phyloP scores from a whole-genome alignment of 2,797 vertebrate genomes.

The Cetoscarus ocellatus region DNA sequence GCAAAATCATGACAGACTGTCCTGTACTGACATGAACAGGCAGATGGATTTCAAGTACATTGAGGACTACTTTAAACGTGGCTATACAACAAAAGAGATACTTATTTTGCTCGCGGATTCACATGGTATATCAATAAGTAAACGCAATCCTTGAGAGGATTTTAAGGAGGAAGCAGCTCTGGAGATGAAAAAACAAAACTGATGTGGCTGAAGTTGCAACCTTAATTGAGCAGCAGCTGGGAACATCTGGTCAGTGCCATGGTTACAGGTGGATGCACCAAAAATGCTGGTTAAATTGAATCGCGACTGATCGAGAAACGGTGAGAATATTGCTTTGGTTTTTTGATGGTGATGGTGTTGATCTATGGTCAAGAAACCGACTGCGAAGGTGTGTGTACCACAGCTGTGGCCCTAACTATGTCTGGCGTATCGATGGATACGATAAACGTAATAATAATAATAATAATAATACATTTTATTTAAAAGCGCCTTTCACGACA shows the following conservation, averaged over 20 bases:
- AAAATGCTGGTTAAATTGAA: constrained; percentile 7
- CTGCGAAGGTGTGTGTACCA: too few species aligned
- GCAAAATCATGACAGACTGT: too few species aligned
- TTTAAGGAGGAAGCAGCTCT: constrained; percentile 1
- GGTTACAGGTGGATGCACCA: constrained; percentile 12
- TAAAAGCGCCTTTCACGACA: too few species aligned
- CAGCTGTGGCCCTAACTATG: too few species aligned
- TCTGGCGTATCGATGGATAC: too few species aligned
- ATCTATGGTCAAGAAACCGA: too few species aligned
- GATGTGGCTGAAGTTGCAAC: neutral
- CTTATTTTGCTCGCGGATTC: constrained; percentile 3
- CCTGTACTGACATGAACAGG: too few species aligned
- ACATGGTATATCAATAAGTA: neutral
- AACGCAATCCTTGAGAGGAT: neutral
- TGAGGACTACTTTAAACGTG: constrained; percentile 2
- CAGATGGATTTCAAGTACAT: neutral
- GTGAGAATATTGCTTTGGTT: too few species aligned
- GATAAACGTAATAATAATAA: too few species aligned
- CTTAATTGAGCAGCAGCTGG: constrained; percentile 7
- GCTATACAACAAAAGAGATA: neutral
- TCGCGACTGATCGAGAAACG: constrained; percentile 7
- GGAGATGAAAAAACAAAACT: neutral
- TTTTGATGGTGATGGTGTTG: too few species aligned
- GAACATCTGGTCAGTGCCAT: constrained; percentile 11
- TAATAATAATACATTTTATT: too few species aligned